phyloP scores from a whole-genome alignment of 37 sponge, comb jelly and placozoan genomes.

The Spongia lamella region DNA sequence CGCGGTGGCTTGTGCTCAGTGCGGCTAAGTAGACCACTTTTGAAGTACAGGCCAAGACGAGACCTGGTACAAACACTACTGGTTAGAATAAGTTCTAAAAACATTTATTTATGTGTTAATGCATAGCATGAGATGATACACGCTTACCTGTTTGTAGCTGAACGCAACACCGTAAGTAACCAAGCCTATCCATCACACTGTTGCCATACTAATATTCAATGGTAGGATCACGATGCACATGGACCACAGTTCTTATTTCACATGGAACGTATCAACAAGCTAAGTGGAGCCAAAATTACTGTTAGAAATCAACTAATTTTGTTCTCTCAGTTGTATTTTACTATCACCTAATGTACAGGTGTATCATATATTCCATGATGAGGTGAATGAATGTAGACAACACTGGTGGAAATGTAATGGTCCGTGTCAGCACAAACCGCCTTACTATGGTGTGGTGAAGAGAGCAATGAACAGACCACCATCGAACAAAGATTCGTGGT shows the following conservation, averaged over 20 bases:
- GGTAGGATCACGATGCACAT: conserved; percentile 91
- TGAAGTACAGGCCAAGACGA: conserved; percentile 83
- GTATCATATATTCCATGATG: conserved; percentile 93
- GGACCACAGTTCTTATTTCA: conserved; percentile 91
- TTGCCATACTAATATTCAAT: neutral
- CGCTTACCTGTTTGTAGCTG: conserved; percentile 93
- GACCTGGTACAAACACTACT: conserved; percentile 96
- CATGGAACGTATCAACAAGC: conserved; percentile 88
- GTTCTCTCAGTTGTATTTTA: neutral
- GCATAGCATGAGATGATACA: conserved; percentile 98
- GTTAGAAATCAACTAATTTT: conserved; percentile 34
- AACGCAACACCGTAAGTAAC: conserved; percentile 77
- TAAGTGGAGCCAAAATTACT: conserved; percentile 86
- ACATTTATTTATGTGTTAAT: neutral
- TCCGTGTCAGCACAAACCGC: conserved; percentile 81
- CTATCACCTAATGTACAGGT: conserved; percentile 55
- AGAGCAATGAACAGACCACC: conserved; percentile 96
- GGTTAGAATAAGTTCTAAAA: conserved; percentile 44
- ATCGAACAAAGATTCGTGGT: conserved; percentile 83
- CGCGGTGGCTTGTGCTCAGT: conserved; percentile 84
- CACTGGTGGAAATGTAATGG: conserved; percentile 99
- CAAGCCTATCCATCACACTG: neutral
- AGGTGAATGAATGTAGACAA: conserved; percentile 76
- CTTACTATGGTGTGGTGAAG: conserved; percentile 85
- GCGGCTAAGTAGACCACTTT: conserved; percentile 75